These are phyloP conservation scores for Acrocephalus scirpaceus DNA, from an alignment of 2,797 vertebrate genomes.

Conservation along the genomic window DNA sequence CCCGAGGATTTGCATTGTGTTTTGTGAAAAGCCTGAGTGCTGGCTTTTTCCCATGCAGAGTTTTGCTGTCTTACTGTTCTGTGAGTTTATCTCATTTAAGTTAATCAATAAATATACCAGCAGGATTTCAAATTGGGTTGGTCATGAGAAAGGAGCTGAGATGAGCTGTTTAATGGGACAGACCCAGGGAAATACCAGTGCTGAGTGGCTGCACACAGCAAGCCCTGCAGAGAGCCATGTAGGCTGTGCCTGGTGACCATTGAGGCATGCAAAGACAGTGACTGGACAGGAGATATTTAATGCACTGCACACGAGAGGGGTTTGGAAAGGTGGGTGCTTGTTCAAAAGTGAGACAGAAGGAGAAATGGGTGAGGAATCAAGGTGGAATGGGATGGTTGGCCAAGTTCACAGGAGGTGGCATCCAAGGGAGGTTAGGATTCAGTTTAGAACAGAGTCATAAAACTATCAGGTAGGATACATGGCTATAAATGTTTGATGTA, in stretches of 20 bases:
- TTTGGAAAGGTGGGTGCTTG: background rate
- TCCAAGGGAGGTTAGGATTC: background rate
- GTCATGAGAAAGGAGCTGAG: background rate
- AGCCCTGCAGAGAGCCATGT: fast-evolving
- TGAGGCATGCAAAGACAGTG: background rate
- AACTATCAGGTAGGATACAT: background rate
- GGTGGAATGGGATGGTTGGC: background rate
- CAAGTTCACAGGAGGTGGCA: background rate
- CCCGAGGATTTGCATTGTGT: background rate
- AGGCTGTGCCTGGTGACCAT: background rate
- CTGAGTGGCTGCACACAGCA: background rate
- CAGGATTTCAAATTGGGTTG: background rate
- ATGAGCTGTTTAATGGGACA: background rate
- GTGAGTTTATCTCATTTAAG: background rate
- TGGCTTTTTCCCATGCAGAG: background rate
- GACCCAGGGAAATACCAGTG: background rate
- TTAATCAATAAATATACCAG: slow-evolving; percentile 27
- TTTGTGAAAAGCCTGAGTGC: slow-evolving; percentile 5
- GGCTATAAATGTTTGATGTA: background rate
- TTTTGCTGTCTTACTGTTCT: background rate
- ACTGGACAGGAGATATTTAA: background rate
- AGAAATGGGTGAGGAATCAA: background rate
- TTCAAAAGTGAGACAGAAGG: background rate
- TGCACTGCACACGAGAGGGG: background rate
- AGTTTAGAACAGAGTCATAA: background rate